These are phyloP conservation scores for Spea hammondii DNA, from an alignment of 2,797 vertebrate genomes.

Conservation along the genomic window DNA sequence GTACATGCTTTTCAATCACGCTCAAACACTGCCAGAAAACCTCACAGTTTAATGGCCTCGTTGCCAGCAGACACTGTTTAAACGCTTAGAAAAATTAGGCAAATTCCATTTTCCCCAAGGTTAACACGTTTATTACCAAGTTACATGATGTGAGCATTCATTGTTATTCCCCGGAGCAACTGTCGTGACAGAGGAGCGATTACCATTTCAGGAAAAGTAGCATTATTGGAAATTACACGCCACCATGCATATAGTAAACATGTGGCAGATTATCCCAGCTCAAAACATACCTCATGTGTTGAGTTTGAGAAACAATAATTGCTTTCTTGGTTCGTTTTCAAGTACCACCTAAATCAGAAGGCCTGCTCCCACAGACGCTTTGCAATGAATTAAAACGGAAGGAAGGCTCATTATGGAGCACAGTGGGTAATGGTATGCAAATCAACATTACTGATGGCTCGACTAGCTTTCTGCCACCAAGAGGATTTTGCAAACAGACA, in stretches of 20 bases:
- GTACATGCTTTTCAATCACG: neutral
- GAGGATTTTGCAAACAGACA: conserved; percentile 1
- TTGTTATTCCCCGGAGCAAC: conserved; percentile 52
- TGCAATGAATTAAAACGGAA: conserved; percentile 50
- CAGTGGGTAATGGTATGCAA: conserved; percentile 52
- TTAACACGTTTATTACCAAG: conserved; percentile 59
- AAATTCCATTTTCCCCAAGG: conserved; percentile 51
- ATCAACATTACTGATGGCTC: conserved; percentile 47
- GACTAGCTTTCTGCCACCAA: conserved; percentile 26
- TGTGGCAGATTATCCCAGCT: conserved; percentile 56
- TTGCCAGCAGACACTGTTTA: conserved; percentile 18
- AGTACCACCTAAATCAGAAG: conserved; percentile 59
- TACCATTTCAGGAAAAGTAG: conserved; percentile 58
- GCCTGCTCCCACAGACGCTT: conserved; percentile 55
- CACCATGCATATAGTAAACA: conserved; percentile 58
- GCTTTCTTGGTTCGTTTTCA: conserved; percentile 58
- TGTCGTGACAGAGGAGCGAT: conserved; percentile 56
- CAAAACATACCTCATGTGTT: conserved; percentile 60
- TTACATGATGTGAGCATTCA: conserved; percentile 48
- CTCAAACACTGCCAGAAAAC: neutral
- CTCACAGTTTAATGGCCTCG: neutral
- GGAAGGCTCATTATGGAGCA: conserved; percentile 38
- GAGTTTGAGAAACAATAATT: conserved; percentile 61
- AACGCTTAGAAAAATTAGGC: conserved; percentile 51
- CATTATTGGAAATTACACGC: conserved; percentile 63